Base-by-base conservation (phyloP, 2,113 vertebrate genomes). In the Esox niger region DNA sequence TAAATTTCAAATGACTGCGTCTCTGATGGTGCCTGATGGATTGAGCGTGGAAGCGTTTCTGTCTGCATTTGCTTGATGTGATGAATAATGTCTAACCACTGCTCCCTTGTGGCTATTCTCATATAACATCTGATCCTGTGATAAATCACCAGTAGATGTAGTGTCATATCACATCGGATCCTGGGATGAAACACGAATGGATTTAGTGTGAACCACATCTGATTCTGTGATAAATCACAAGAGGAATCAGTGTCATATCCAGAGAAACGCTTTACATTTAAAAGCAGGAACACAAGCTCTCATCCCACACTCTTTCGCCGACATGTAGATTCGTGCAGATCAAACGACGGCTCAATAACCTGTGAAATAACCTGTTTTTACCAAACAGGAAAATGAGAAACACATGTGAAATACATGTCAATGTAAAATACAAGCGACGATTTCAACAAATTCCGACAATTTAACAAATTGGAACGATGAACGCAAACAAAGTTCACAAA, bases 61-160 rank as follows among this genome's bases (percentile, higher is more conserved):
- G 43, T 54, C 69, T 32, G 27, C 32, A 29, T 61, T 32, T 60
- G 21, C 17, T 57, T 71, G 55, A 56, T 47, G 60, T 80, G 62
- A 72, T 73, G 63, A 86, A 84, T 35, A 21, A 68, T 82, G 77
- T 84, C 77, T 70, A 68, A 46, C 73, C 82, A 88, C 77, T 87
- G 87, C 82, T 87, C 88, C 76, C 87, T 85, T 79, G 82, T 88
- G 88, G 80, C n/a, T 27, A 33, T 30, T 21, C 21, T 23, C 35
- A 56, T 52, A 52, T 52, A n/a, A 38, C 35, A 11, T 38, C 35
- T 38, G 35, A 38, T 38, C 11, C n/a, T 23, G 46, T 25, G 32
- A 32, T 20, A 47, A 60, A 72, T 35, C 65, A 35, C 70, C 65
- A 2, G 33, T 23, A 32, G 13, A 0, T 57, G 5, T 11, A 38